A percentile compares a stretch with the other conserved stretches of the same genome.
Conservation (phyloP, 1,140 invertebrate species). For the Drosophila navojoa region DNA sequence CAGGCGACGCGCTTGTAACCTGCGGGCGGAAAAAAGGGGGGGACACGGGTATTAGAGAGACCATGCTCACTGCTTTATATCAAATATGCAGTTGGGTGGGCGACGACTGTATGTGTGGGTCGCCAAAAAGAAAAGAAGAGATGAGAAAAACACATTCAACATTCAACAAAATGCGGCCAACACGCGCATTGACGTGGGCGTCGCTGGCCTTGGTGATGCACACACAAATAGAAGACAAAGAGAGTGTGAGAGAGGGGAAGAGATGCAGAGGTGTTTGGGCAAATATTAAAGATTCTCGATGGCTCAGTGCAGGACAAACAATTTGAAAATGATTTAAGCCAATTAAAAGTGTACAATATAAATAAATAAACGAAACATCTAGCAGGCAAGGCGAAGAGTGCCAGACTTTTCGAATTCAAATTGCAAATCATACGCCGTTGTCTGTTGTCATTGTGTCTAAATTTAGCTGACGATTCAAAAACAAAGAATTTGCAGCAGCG, state of each 20-base stretch:
- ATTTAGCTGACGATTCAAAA: constrained; percentile 60
- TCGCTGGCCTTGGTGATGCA: constrained; percentile 57
- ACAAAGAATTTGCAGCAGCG: constrained; percentile 52
- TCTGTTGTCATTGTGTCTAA: constrained; percentile 72
- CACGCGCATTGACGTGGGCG: constrained; percentile 65
- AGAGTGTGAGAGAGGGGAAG: background rate
- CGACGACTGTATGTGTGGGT: constrained; percentile 1
- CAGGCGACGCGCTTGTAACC: constrained; percentile 92
- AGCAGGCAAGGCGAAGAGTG: constrained; percentile 3
- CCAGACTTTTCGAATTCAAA: constrained; percentile 14
- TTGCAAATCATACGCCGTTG: constrained; percentile 66
- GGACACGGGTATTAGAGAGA: too few relatives aligned
- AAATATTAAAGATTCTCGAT: constrained; percentile 27
- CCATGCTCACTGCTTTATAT: background rate
- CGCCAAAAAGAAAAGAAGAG: background rate
- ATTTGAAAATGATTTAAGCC: constrained; percentile 80
- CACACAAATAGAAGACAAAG: background rate
- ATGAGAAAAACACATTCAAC: background rate
- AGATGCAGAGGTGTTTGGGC: background rate
- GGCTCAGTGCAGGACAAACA: constrained; percentile 57
- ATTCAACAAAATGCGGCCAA: constrained; percentile 79
- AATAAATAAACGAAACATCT: background rate
- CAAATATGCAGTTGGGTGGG: background rate
- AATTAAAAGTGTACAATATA: constrained; percentile 63
- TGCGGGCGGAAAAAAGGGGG: constrained; percentile 64